phyloP scores from a whole-genome alignment of 2,888 invertebrate genomes.

The Rhamnusium bicolor region DNA sequence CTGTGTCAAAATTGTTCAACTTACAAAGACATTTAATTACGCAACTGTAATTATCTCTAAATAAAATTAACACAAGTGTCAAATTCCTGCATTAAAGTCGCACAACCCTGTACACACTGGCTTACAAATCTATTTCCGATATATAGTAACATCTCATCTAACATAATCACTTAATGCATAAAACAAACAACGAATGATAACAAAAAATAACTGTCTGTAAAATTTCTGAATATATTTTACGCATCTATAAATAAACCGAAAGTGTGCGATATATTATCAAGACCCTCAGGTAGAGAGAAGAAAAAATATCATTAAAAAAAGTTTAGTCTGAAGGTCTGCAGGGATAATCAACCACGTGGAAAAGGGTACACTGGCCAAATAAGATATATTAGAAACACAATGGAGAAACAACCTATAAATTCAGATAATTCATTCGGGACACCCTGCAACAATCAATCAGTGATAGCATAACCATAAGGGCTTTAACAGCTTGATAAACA shows the following conservation, averaged over 20 bases:
- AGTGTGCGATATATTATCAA: not conserved
- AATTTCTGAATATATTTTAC: not conserved
- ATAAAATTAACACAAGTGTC: not conserved
- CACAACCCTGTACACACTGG: not conserved
- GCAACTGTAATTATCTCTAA: not conserved
- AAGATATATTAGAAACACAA: constrained; percentile 19
- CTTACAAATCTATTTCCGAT: not conserved
- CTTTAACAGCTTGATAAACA: constrained; percentile 25
- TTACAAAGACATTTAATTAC: not conserved
- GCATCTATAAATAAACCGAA: not conserved
- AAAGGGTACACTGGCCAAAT: constrained; percentile 8
- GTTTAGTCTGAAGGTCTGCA: not conserved
- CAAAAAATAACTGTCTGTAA: not conserved
- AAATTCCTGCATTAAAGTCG: not conserved
- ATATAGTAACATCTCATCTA: not conserved
- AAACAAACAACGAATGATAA: not conserved
- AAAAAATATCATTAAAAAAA: constrained; percentile 1
- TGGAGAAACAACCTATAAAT: constrained; percentile 20
- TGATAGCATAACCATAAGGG: constrained; percentile 18
- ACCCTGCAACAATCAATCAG: constrained; percentile 9
- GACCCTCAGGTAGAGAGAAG: not conserved
- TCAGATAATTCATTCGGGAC: constrained; percentile 25
- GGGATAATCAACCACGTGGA: not conserved
- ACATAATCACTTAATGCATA: not conserved
- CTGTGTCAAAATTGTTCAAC: not conserved